A percentile compares a stretch with the other conserved stretches of the same genome.
These are phyloP conservation scores for Zaprionus ghesquierei DNA, from an alignment of 1,140 invertebrate species.

Conservation along the genomic window DNA sequence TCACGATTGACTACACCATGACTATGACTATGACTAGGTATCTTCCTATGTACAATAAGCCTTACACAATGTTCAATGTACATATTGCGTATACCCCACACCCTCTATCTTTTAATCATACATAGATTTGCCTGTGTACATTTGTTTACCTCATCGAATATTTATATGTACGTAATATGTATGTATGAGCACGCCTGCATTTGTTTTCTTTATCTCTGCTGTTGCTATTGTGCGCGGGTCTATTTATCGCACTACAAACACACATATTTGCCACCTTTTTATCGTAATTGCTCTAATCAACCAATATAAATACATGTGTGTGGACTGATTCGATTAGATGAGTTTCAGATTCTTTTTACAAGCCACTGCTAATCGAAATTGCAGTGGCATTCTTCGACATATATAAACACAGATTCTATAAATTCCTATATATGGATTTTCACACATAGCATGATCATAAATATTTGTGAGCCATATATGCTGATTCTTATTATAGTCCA, in stretches of 20 bases:
- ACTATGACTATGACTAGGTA: not conserved
- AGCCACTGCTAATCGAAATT: slow-evolving; percentile 44
- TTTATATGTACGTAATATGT: slow-evolving; percentile 1
- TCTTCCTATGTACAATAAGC: not conserved
- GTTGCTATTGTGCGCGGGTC: slow-evolving; percentile 14
- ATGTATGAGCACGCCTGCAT: slow-evolving; percentile 11
- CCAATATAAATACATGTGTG: slow-evolving; percentile 20
- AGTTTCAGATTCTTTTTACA: slow-evolving; percentile 33
- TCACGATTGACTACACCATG: not conserved
- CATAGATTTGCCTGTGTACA: not conserved
- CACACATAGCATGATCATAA: not conserved
- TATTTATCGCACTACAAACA: slow-evolving; percentile 17
- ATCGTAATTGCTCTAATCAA: slow-evolving; percentile 68
- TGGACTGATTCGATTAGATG: slow-evolving; percentile 21
- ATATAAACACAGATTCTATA: not conserved
- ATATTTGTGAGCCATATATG: not conserved
- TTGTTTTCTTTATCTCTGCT: slow-evolving; percentile 23
- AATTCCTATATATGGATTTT: not conserved
- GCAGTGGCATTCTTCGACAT: not conserved
- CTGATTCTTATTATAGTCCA: not conserved
- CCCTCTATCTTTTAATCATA: not conserved
- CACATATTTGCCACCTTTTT: slow-evolving; percentile 55
- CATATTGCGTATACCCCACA: not conserved
- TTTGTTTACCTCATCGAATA: not conserved
- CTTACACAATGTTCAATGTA: not conserved